A percentile compares a stretch with the other conserved stretches of the same genome.
These are phyloP conservation scores for Nebria salina DNA, from an alignment of 2,888 invertebrate species.

Conservation along the genomic window DNA sequence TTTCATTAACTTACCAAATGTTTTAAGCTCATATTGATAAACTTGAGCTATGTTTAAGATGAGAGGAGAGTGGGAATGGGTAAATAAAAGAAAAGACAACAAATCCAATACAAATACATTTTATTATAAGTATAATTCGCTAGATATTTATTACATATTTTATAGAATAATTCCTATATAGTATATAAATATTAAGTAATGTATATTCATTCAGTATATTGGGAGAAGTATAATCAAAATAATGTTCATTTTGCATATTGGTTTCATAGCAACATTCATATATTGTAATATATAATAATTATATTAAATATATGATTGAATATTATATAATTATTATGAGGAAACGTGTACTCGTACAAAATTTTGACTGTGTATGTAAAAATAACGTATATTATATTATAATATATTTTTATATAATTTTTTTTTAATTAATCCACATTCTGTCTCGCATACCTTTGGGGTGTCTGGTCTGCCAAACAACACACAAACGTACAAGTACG, in stretches of 20 bases:
- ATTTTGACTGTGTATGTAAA: conserved; percentile 60
- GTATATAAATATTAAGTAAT: conserved; percentile 57
- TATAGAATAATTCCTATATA: conserved; percentile 59
- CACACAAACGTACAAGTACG: conserved; percentile 32
- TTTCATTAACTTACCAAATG: too few relatives aligned
- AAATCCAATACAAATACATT: conserved; percentile 63
- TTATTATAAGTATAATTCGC: conserved; percentile 65
- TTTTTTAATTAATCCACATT: conserved; percentile 36
- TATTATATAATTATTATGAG: conserved; percentile 38
- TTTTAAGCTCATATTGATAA: too few relatives aligned
- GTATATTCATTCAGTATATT: conserved; percentile 62
- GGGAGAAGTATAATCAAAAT: conserved; percentile 50
- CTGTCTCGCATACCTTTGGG: conserved; percentile 23
- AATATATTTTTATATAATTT: conserved; percentile 1
- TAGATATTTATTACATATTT: conserved; percentile 59
- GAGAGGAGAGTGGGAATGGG: background rate
- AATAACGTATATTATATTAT: conserved; percentile 42
- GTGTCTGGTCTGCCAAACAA: conserved; percentile 28
- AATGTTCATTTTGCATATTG: conserved; percentile 45
- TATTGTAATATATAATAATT: conserved; percentile 39
- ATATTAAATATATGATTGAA: conserved; percentile 47
- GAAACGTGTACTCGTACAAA: conserved; percentile 65
- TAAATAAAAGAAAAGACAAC: conserved; percentile 40
- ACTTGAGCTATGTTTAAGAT: too few relatives aligned
- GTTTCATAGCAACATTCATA: conserved; percentile 46